These are phyloP conservation scores for Antrozous pallidus DNA, from an alignment of 2,797 vertebrate species.

Conservation along the genomic window DNA sequence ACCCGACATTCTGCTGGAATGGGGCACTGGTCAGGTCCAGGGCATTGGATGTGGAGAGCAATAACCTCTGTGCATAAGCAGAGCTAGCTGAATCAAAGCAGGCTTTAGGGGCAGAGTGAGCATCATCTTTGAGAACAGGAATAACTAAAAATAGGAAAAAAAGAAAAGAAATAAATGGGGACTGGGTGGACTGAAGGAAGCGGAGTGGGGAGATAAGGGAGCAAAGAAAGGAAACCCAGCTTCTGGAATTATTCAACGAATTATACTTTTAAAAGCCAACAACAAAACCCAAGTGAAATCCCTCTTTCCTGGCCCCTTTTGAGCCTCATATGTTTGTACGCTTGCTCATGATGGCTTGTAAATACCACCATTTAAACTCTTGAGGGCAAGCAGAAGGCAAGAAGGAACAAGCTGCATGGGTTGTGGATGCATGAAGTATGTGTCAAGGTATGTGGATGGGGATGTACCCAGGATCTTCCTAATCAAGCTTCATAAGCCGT, in stretches of 20 bases:
- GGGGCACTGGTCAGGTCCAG: background rate
- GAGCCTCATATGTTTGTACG: conserved; percentile 63
- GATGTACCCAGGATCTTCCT: conserved; percentile 72
- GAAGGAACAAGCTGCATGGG: conserved; percentile 79
- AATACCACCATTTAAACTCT: conserved; percentile 73
- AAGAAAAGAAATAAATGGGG: background rate
- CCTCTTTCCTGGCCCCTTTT: background rate
- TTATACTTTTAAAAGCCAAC: background rate
- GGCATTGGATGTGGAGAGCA: background rate
- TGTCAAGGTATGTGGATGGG: conserved; percentile 74
- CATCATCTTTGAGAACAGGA: background rate
- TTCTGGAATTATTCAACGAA: background rate
- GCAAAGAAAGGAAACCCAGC: background rate
- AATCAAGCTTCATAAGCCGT: conserved; percentile 44
- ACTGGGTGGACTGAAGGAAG: background rate
- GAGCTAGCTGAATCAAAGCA: background rate
- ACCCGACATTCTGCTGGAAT: background rate
- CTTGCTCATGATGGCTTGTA: conserved; percentile 67
- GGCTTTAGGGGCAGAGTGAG: background rate
- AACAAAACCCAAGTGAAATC: background rate
- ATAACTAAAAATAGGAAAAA: background rate
- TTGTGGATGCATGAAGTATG: conserved; percentile 64
- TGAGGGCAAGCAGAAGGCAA: conserved; percentile 80
- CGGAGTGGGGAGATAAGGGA: background rate
- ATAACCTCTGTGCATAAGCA: background rate